These are phyloP conservation scores for Malurus alboscapulatus DNA, from an alignment of 2,113 vertebrate species.

Conservation along the genomic window DNA sequence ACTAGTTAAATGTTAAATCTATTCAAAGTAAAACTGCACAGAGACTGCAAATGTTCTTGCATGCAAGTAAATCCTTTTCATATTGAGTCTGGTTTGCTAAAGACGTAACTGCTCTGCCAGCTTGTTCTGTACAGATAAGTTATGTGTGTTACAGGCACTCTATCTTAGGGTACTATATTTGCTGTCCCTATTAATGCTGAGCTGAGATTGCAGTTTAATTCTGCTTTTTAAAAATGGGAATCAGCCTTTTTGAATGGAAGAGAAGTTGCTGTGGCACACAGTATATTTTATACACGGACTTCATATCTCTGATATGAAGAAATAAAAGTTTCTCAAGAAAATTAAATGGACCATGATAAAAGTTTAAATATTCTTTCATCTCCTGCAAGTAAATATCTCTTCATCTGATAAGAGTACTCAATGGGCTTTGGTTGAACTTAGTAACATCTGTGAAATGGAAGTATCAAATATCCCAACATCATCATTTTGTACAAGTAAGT, in stretches of 20 bases:
- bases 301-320: neutral
- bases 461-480: neutral
- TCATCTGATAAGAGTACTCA: neutral
- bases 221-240: neutral
- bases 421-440: neutral
- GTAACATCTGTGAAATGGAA: neutral
- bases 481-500: neutral
- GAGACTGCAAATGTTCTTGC: constrained; percentile 35
- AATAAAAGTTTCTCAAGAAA: constrained; percentile 3
- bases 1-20: constrained; percentile 66
- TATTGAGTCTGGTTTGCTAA: constrained; percentile 45
- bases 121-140: constrained; percentile 50
- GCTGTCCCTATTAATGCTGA: constrained; percentile 22
- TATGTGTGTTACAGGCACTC: constrained; percentile 10
- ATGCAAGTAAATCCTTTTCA: constrained; percentile 59
- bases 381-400: neutral
- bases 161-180: neutral
- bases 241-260: neutral
- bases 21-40: constrained; percentile 48
- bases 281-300: neutral
- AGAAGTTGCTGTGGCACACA: neutral
- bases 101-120: constrained; percentile 20
- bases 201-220: constrained; percentile 24
- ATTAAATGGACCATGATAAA: neutral
- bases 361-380: neutral